phyloP scores from a whole-genome alignment of 1,140 invertebrate genomes.

The Eriosoma lanigerum region DNA sequence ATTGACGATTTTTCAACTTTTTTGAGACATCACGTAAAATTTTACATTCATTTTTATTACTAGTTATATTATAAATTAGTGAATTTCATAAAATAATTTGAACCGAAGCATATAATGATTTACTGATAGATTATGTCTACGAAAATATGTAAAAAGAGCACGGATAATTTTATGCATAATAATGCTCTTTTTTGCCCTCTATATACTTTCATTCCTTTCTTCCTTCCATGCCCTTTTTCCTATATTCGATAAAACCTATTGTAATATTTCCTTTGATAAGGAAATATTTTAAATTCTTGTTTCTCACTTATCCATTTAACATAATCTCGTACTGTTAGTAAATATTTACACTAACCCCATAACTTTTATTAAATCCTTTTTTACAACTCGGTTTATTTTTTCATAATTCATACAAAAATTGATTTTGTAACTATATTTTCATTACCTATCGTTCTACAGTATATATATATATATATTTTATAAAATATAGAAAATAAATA shows the following conservation, averaged over 20 bases:
- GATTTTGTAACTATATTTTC: not conserved
- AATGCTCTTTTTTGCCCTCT: not conserved
- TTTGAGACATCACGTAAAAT: too few species aligned
- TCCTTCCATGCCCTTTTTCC: not conserved
- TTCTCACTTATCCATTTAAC: slow-evolving; percentile 23
- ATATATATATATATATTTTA: not conserved
- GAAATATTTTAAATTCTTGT: slow-evolving; percentile 5
- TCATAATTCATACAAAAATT: not conserved
- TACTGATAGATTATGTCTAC: too few species aligned
- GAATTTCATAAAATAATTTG: too few species aligned
- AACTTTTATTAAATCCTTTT: not conserved
- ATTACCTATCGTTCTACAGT: too few species aligned
- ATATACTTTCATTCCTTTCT: not conserved
- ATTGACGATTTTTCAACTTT: too few species aligned
- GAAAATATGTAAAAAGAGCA: not conserved
- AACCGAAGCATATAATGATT: too few species aligned
- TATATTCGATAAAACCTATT: not conserved
- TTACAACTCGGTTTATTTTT: not conserved
- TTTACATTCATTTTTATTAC: too few species aligned
- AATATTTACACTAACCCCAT: not conserved
- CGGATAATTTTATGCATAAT: not conserved
- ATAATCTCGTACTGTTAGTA: slow-evolving; percentile 15
- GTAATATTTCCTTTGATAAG: not conserved
- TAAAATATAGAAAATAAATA: too few species aligned
- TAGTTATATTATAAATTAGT: too few species aligned